Evolutionary conservation across 2,113 vertebrate genomes (phyloP).

Genomic region (Panurus biarmicus): DNA sequence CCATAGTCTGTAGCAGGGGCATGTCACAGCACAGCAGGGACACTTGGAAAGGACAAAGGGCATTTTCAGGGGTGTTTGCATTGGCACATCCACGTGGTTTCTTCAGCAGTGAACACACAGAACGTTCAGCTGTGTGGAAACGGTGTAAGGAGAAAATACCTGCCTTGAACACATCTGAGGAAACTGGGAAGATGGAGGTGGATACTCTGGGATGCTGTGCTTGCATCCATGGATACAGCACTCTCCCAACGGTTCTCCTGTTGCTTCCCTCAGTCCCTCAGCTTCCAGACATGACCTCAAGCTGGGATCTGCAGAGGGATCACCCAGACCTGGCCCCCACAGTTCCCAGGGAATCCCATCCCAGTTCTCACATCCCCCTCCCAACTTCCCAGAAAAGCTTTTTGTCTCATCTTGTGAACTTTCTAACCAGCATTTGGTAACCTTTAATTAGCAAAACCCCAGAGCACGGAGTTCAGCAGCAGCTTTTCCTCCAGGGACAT

Average conservation of each 20-base stretch:
- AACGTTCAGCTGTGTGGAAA: accelerated
- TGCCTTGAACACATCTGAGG: accelerated
- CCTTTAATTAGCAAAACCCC: not conserved
- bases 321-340: accelerated
- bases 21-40: not conserved
- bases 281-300: accelerated
- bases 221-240: not conserved
- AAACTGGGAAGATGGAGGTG: not conserved
- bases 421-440: not conserved
- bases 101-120: not conserved
- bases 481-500: not conserved
- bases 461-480: not conserved
- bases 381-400: not conserved
- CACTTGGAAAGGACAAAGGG: not conserved
- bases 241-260: not conserved
- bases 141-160: accelerated
- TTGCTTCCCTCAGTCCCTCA: not conserved
- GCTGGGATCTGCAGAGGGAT: accelerated
- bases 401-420: not conserved
- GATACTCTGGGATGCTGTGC: not conserved
- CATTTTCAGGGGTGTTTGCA: not conserved
- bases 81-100: accelerated
- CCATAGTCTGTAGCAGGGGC: not conserved
- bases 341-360: not conserved
- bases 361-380: not conserved